A percentile compares a stretch with the other conserved stretches of the same genome.
Evolutionary conservation across 2,888 invertebrate species (phyloP).

Genomic region (Drosophila putrida): DNA sequence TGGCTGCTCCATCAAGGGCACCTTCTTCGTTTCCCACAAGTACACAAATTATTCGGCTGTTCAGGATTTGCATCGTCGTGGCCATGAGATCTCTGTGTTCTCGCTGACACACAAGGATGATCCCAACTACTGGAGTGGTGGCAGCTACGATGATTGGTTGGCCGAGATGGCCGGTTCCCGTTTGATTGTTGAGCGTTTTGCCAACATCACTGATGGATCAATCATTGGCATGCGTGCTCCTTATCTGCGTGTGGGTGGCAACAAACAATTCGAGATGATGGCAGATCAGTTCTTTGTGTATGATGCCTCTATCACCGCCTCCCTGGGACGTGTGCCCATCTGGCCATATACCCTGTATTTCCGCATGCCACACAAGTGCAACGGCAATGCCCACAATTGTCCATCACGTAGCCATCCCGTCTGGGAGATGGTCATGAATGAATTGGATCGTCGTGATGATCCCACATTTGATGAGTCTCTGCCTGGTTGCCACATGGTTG

Average conservation of each 20-base stretch:
- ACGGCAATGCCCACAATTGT: constrained; percentile 97
- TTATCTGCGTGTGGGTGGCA: constrained; percentile 95
- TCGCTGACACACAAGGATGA: constrained; percentile 97
- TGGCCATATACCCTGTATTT: constrained; percentile 99
- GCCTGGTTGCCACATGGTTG: constrained; percentile 97
- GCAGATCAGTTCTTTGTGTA: constrained; percentile 97
- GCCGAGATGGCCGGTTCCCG: constrained; percentile 97
- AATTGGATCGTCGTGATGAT: constrained; percentile 96
- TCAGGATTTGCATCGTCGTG: constrained; percentile 94
- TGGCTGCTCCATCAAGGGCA: constrained; percentile 94
- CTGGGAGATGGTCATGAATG: constrained; percentile 99
- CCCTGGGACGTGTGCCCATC: constrained; percentile 94
- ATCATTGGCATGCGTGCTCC: constrained; percentile 96
- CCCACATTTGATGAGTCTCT: constrained; percentile 97
- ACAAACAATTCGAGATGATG: constrained; percentile 99
- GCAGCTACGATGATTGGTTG: constrained; percentile 95
- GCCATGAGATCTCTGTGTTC: constrained; percentile 96
- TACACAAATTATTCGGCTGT: constrained; percentile 96
- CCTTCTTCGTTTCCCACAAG: constrained; percentile 96
- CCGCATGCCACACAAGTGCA: constrained; percentile 98
- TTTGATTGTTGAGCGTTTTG: constrained; percentile 94
- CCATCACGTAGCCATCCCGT: constrained; percentile 96
- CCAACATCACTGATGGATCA: constrained; percentile 96
- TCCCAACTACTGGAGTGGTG: constrained; percentile 95
- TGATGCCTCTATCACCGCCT: constrained; percentile 97